Conservation (phyloP, 2,888 invertebrate species). For the Argyresthia goedartella region DNA sequence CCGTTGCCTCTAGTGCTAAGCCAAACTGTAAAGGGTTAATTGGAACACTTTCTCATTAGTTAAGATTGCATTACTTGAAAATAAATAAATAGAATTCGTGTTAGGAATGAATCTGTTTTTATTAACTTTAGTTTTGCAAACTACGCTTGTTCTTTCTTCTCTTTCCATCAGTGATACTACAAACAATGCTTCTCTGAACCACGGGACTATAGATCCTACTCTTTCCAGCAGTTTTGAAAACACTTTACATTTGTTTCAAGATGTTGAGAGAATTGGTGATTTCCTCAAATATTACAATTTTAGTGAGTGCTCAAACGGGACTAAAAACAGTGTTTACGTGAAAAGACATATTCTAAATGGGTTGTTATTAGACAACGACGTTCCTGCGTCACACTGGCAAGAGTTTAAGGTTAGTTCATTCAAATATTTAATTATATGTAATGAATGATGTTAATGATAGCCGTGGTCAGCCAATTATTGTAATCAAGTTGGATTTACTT, state of each 20-base stretch:
- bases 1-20: too few relatives aligned
- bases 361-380: constrained; percentile 29
- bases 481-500: too few relatives aligned
- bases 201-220: constrained; percentile 19
- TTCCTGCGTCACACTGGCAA: constrained; percentile 45
- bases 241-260: constrained; percentile 26
- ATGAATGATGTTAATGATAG: too few relatives aligned
- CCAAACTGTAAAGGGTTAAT: too few relatives aligned
- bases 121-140: constrained; percentile 22
- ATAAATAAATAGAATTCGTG: too few relatives aligned
- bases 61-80: too few relatives aligned
- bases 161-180: constrained; percentile 25
- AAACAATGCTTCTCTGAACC: constrained; percentile 16
- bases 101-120: constrained; percentile 11
- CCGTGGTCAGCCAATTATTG: too few relatives aligned
- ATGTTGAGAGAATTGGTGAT: constrained; percentile 27
- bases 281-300: constrained; percentile 26
- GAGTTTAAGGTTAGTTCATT: constrained; percentile 46
- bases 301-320: constrained; percentile 27
- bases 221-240: too few relatives aligned
- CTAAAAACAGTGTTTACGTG: constrained; percentile 17
- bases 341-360: constrained; percentile 31
- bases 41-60: too few relatives aligned
- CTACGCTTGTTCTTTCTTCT: constrained; percentile 19
- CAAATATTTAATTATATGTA: not conserved